Conservation (phyloP, 2,797 vertebrate genomes). For the Mormyrus hasselquistii region DNA sequence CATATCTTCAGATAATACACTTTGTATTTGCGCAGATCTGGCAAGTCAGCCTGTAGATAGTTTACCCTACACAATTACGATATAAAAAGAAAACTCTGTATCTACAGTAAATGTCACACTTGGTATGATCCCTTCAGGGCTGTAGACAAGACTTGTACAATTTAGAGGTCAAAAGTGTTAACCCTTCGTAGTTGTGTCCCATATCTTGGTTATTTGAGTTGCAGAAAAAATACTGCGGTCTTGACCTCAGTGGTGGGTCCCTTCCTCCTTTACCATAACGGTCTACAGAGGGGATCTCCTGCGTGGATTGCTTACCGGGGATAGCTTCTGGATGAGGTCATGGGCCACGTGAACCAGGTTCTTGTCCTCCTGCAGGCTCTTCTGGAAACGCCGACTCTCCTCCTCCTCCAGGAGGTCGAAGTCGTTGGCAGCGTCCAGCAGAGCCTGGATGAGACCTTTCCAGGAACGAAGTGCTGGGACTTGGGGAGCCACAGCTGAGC, state of each 20-base stretch:
- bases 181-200: background rate
- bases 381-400: conserved; percentile 87
- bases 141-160: background rate
- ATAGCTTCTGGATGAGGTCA: conserved; percentile 95
- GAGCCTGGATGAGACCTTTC: conserved; percentile 91
- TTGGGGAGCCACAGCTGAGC: conserved; percentile 88
- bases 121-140: background rate
- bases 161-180: background rate
- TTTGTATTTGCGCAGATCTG: background rate
- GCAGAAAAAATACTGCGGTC: background rate
- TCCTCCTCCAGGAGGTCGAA: conserved; percentile 93
- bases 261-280: background rate
- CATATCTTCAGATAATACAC: background rate
- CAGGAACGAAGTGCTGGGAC: conserved; percentile 90
- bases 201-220: background rate
- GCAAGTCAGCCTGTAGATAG: background rate
- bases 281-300: background rate
- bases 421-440: conserved; percentile 88
- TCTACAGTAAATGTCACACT: background rate
- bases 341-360: conserved; percentile 92
- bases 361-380: conserved; percentile 89
- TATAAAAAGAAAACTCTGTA: background rate
- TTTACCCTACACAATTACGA: background rate
- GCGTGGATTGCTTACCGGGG: conserved; percentile 69
- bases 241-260: background rate